phyloP scores from a whole-genome alignment of 2,797 vertebrate species.

The Cynopterus sphinx region DNA sequence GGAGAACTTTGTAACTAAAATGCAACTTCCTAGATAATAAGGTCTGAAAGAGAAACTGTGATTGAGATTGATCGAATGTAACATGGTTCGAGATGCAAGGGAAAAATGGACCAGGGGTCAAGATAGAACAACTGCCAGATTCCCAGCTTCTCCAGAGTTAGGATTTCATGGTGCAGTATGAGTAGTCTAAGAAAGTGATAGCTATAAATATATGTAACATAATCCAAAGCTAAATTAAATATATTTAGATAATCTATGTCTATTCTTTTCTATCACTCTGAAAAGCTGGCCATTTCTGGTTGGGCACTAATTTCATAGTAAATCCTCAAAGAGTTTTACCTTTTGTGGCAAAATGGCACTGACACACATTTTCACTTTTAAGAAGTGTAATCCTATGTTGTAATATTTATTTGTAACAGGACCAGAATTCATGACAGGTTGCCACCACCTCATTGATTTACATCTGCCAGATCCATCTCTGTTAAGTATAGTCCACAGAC shows the following conservation, averaged over 20 bases:
- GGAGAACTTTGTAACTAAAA: background rate
- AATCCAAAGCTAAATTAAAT: slow-evolving; percentile 2
- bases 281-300: background rate
- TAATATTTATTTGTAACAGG: slow-evolving; percentile 28
- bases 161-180: background rate
- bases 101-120: background rate
- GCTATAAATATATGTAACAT: background rate
- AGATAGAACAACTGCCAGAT: background rate
- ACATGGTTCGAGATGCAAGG: background rate
- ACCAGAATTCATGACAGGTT: background rate
- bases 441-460: background rate
- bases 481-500: background rate
- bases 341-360: background rate
- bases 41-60: background rate
- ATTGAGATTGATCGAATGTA: background rate
- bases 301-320: background rate
- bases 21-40: background rate
- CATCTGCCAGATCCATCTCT: background rate
- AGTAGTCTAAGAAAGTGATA: slow-evolving; percentile 22
- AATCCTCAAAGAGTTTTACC: slow-evolving; percentile 21
- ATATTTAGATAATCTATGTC: background rate
- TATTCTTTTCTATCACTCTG: background rate
- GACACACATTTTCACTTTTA: background rate
- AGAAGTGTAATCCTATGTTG: background rate
- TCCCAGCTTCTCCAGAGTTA: background rate